Evolutionary conservation across 2,888 invertebrate genomes (phyloP).

Genomic region (Sarcophaga rosellei): DNA sequence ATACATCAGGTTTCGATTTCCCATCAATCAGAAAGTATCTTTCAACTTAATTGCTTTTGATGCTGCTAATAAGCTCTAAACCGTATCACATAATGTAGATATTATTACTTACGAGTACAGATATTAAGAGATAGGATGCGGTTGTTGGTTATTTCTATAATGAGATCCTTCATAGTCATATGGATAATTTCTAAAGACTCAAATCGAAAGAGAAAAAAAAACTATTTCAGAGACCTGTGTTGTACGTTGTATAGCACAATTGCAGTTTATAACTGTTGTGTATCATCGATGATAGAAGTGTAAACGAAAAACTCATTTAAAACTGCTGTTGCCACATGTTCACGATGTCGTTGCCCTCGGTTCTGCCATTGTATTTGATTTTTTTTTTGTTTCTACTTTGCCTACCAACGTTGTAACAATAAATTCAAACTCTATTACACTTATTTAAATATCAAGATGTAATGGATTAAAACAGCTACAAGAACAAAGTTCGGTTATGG

Average conservation of each 20-base stretch:
- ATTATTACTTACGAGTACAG: too few species aligned
- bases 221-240: background rate
- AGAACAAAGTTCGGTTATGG: conserved; percentile 51
- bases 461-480: conserved; percentile 29
- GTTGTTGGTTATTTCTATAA: too few species aligned
- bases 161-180: too few species aligned
- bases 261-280: conserved; percentile 21
- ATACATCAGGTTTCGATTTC: too few species aligned
- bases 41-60: too few species aligned
- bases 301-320: conserved; percentile 32
- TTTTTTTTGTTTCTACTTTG: background rate
- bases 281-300: conserved; percentile 12
- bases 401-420: conserved; percentile 49
- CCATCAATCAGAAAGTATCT: too few species aligned
- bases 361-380: conserved; percentile 16
- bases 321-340: conserved; percentile 57
- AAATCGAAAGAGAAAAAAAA: background rate
- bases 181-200: too few species aligned
- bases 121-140: too few species aligned
- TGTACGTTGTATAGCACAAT: background rate
- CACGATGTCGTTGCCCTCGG: conserved; percentile 4
- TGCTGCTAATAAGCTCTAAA: too few species aligned
- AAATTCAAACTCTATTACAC: conserved; percentile 50
- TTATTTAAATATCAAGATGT: conserved; percentile 46
- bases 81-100: too few species aligned